Percentiles rank a stretch among this genome's conserved stretches.
Conservation (phyloP, 1,140 invertebrate genomes). For the Sinella curviseta region DNA sequence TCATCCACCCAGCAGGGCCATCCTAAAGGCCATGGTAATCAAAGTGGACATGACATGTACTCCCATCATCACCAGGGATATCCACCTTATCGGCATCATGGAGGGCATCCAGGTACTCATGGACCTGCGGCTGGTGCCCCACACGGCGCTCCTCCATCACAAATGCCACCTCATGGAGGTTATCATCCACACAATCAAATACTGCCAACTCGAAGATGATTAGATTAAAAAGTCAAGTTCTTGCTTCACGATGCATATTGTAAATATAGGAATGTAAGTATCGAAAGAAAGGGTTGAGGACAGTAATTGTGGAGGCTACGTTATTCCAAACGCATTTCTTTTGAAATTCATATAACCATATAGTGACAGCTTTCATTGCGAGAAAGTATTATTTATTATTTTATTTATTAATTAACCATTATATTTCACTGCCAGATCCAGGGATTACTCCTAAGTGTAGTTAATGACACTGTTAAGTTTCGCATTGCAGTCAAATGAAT, state of each 20-base stretch:
- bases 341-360: no score
- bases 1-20: not conserved
- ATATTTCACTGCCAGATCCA: not conserved
- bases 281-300: not conserved
- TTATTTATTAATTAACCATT: no score
- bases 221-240: not conserved
- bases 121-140: not conserved
- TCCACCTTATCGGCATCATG: not conserved
- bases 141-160: not conserved
- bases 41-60: conserved; percentile 16
- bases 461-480: not conserved
- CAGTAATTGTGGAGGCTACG: not conserved
- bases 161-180: conserved; percentile 26
- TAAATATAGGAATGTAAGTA: no score
- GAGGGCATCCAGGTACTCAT: not conserved
- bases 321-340: not conserved
- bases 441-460: not conserved
- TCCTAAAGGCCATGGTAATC: conserved; percentile 21
- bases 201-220: conserved; percentile 33
- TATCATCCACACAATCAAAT: conserved; percentile 36
- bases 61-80: not conserved
- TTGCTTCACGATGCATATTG: not conserved
- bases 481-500: no score
- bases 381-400: no score
- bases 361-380: no score